Evolutionary conservation across 2,113 vertebrate genomes (phyloP), one percentile per base, ranked within the genome.

Genomic region (Pachyramphus minor): DNA sequence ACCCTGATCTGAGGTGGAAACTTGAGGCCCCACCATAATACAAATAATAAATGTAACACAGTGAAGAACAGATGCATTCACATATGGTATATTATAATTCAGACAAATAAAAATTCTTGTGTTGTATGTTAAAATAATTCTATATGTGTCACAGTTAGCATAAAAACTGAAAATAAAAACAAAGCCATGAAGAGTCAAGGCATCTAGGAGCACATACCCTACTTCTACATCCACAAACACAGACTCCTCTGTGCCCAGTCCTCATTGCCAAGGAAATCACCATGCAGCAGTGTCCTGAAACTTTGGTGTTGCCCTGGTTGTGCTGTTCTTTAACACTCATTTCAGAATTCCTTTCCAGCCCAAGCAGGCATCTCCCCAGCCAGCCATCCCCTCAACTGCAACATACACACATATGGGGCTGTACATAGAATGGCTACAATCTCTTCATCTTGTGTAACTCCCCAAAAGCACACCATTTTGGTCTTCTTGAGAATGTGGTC

Each of bases 81-180:
- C 93, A 97, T 96, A 94, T 96, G 90, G 96, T 86, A 56, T 69
- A 96, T 95, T 95, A 93, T 95, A 95, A 94, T 95, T 95, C 93
- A 96, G 83, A 94, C 96, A 95, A 96, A 97, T 97, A 96, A 96
- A 94, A 97, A 93, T 89, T 96, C 94, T 91, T 84, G 69, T 89
- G 95, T 94, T 96, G 60, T 93, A 89, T 94, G 93, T 84, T 95
- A 96, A 95, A 93, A 91, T 90, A 37, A 28, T 95, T 94, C 95
- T 95, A 89, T 90, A 94, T 93, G 68, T 94, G 79, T 64, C 87
- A 84, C 79, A 83, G 64, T 84, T 84, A 95, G 33, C 92, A 93
- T 56, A 62, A 95, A 94, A 92, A 72, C 76, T 53, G 77, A 94
- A 95, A 95, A 96, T 80, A 94, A 90, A 96, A 96, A 83, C 87